Evolutionary conservation across 2,113 vertebrate species (phyloP).

Genomic region (Petaurus breviceps): DNA sequence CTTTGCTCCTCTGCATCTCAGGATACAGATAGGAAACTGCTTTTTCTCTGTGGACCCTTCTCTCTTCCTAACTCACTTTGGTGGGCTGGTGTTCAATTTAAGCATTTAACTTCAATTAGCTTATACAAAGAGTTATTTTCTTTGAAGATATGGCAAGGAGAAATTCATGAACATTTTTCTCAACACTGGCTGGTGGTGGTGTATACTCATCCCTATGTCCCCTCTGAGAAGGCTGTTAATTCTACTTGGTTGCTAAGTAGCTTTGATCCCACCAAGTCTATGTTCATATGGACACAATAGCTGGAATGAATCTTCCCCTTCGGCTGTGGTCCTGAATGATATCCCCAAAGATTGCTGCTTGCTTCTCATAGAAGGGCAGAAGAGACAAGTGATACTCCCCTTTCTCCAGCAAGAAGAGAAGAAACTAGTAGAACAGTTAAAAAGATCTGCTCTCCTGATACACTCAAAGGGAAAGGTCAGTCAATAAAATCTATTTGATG

Average conservation of each 20-base stretch:
- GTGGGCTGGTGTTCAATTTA: not conserved
- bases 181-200: not conserved
- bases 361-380: not conserved
- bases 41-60: too few relatives aligned
- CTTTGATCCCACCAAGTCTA: too few relatives aligned
- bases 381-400: not conserved
- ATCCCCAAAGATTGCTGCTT: not conserved
- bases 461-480: not conserved
- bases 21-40: not conserved
- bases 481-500: not conserved
- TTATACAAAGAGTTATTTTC: not conserved
- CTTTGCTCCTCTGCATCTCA: not conserved
- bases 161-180: not conserved
- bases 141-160: not conserved
- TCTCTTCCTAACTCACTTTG: not conserved
- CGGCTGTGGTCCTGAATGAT: not conserved
- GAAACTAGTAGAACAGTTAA: not conserved
- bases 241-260: not conserved
- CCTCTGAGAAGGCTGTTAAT: not conserved
- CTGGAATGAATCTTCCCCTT: not conserved
- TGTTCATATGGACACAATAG: not conserved
- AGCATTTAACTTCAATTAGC: not conserved
- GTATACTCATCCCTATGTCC: too few relatives aligned
- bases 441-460: not conserved
- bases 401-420: not conserved